phyloP scores from a whole-genome alignment of 2,888 invertebrate species.

The Drosophila gaucha region DNA sequence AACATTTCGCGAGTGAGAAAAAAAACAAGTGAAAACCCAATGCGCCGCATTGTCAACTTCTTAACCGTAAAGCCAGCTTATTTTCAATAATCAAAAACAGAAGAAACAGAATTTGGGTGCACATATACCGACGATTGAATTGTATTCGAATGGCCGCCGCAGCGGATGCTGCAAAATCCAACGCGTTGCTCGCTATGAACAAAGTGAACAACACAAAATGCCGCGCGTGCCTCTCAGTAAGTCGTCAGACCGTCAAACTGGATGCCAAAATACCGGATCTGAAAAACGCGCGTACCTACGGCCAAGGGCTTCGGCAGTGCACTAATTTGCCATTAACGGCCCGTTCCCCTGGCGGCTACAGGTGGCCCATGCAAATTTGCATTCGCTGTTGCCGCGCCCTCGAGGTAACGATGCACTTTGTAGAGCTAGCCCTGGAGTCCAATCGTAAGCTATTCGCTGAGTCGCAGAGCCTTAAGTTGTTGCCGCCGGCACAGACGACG shows the following conservation, averaged over 20 bases:
- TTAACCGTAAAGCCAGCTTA: background rate
- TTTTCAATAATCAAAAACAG: conserved; percentile 1
- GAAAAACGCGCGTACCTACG: conserved; percentile 62
- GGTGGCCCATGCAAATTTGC: conserved; percentile 75
- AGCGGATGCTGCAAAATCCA: conserved; percentile 54
- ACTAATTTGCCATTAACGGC: conserved; percentile 44
- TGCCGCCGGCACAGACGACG: conserved; percentile 13
- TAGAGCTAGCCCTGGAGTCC: conserved; percentile 67
- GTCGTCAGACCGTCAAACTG: conserved; percentile 63
- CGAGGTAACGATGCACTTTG: conserved; percentile 76
- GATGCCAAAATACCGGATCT: conserved; percentile 59
- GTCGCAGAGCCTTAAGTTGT: conserved; percentile 46
- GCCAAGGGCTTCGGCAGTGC: conserved; percentile 61
- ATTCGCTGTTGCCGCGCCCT: conserved; percentile 77
- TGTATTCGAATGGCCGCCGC: conserved; percentile 45
- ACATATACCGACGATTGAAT: background rate
- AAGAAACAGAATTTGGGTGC: background rate
- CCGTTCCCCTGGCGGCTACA: conserved; percentile 45
- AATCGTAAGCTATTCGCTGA: conserved; percentile 58
- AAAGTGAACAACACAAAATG: conserved; percentile 67
- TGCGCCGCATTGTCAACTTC: conserved; percentile 24
- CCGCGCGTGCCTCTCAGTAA: conserved; percentile 71
- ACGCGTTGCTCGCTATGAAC: conserved; percentile 56
- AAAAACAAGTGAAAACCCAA: conserved; percentile 17
- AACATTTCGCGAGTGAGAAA: conserved; percentile 30